Base-by-base conservation (phyloP, 2,888 invertebrate genomes). In the Molorchus minor region DNA sequence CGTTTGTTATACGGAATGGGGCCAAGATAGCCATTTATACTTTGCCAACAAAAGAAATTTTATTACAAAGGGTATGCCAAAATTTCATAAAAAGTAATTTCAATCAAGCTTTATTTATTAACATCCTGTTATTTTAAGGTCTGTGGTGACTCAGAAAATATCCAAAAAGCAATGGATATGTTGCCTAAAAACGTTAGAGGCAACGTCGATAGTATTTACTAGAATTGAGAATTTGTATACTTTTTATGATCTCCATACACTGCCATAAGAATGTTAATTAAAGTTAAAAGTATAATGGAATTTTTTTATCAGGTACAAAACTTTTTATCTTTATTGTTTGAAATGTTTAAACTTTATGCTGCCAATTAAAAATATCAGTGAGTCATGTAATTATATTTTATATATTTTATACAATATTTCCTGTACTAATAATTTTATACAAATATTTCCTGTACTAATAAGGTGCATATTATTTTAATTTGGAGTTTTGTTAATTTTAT, bases 21-120 rank as follows among this genome's bases (percentile, higher is more conserved):
- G 96, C 95, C 0, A 83, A 86, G 1, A 77, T 95, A 3, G 96
- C 96, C 1, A 94, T 97, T 91, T 91, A 92, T 74, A 87, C 93
- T 0, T 82, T 97, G 77, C 96, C 96, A 0, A 86, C 87, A 0
- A 86, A 88, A 76, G 88, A 89, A 55, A 86, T 87, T 68, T 82
- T 94, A 57, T 84, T 93, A 1, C 87, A 86, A 75, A 89, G 88
- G 82, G 92, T 92, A 77, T 57, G 59, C n/a, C n/a, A 13, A 19
- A 47, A 19, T 38, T 36, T 29, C 15, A 49, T 3, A 29, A n/a
- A n/a, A n/a, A n/a, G n/a, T n/a, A n/a, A n/a, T n/a, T n/a, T n/a
- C n/a, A n/a, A n/a, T n/a, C n/a, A n/a, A n/a, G n/a, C n/a, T n/a
- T n/a, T n/a, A n/a, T n/a, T n/a, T n/a, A n/a, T n/a, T n/a, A n/a